Base-by-base conservation (phyloP, 2,797 vertebrate genomes). In the Notolepis coatsorum region DNA sequence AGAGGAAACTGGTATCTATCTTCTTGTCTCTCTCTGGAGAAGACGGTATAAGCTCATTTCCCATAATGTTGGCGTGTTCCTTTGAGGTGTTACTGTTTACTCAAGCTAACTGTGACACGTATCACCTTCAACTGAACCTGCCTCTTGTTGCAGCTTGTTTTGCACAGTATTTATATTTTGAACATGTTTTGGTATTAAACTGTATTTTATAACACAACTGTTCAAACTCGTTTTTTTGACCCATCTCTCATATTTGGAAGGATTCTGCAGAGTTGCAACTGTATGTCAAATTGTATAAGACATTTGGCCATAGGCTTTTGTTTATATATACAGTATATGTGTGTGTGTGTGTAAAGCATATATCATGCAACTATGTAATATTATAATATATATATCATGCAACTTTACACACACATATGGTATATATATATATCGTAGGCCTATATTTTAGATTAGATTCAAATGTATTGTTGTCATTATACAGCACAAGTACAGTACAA, bases 101-200 rank as follows among this genome's bases (percentile, higher is more conserved):
- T 52, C 3, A 38, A 41, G 35, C 15, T 46, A 38, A 57, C 25
- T 39, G 25, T 72, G n/a, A 8, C 63, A 38, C n/a, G 59, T 60
- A 28, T 18, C 1, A 59, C 25, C 20, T 57, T 45, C 23, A 15
- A 18, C 47, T 62, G 7, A 30, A 41, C 1, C 53, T 55, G 61
- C 67, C 31, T 65, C 38, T 24, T n/a, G 4, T 69, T 67, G 47
- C 23, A 39, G 57, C 5, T 64, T 61, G 42, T 45, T 79, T 83
- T 85, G 77, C 82, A 85, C 79, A 79, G 0, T 86, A 87, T 90
- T 87, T 86, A 83, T 84, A 73, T 31, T 24, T 65, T 65, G 38
- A 68, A 70, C 45, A 51, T 80, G 81, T 86, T 86, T 86, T 81
- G 62, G 23, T 79, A 89, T 79, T 79, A 89, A 89, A 85, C 33